Evolutionary conservation across 2,113 vertebrate genomes (phyloP), one percentile per base, ranked within the genome.

Genomic region (Ammodytes marinus): DNA sequence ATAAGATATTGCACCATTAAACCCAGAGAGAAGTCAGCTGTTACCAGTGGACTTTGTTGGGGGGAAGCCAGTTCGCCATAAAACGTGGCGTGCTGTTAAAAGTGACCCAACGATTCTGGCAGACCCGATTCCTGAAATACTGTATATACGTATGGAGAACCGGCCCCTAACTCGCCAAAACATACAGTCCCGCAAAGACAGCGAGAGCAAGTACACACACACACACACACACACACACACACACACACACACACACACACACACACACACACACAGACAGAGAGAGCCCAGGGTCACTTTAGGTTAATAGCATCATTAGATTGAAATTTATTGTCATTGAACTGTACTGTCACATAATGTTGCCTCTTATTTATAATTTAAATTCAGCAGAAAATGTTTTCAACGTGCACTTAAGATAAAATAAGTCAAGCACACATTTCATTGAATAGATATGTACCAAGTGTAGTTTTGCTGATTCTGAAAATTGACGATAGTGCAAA

Each of bases 401-500:
- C 9, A 12, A 52, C 9, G 4, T 47, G 4, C 1, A 3, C 49
- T 17, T 42, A 27, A 39, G 10, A 59, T 15, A 70, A 19, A 35
- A 65, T 12, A 57, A 71, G 0, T 43, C 40, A 2, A 57, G 15
- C 11, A 1, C 37, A 11, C 47, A n/a, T 72, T 72, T 55, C 27
- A 54, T 27, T 74, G 13, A 27, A 70, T 47, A 2, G 10, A 17
- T 46, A 37, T 80, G 69, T 40, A 50, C 12, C 19, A 8, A 73
- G 53, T 52, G 17, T 74, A 63, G 47, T 50, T 74, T 66, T n/a
- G 55, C 49, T 60, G 37, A 49, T 39, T 79, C 42, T 53, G 49
- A 3, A 64, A 81, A 74, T 4, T 80, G 77, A 73, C 74, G 77
- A 80, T 17, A 39, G 43, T 57, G 86, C 37, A 70, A 76, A 84